A percentile compares a stretch with the other conserved stretches of the same genome.
phyloP scores from a whole-genome alignment of 1,140 invertebrate genomes.

The Oscheius sp. region DNA sequence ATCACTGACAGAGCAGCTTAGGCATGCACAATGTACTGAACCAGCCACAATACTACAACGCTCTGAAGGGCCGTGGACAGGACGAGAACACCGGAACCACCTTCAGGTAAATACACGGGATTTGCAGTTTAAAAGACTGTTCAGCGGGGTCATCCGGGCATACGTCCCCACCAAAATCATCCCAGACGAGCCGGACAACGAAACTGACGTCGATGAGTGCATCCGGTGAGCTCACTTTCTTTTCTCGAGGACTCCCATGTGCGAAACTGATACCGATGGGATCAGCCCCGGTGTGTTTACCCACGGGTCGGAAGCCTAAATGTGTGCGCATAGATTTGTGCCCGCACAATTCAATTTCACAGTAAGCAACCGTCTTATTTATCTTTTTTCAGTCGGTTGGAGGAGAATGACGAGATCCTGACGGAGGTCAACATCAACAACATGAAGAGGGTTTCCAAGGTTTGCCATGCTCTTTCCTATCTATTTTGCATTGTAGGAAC shows the following conservation, averaged over 20 bases:
- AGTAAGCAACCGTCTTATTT: no score
- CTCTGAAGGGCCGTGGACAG: slow-evolving; percentile 65
- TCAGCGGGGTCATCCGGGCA: slow-evolving; percentile 60
- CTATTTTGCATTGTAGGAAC: slow-evolving; percentile 16
- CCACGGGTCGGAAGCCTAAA: no score
- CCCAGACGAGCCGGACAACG: slow-evolving; percentile 64
- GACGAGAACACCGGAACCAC: slow-evolving; percentile 59
- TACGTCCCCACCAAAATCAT: slow-evolving; percentile 62
- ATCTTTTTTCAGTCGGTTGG: slow-evolving; percentile 45
- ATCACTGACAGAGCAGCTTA: no score
- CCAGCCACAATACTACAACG: slow-evolving; percentile 98
- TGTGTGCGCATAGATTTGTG: no score
- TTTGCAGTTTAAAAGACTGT: not conserved
- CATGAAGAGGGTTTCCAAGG: slow-evolving; percentile 95
- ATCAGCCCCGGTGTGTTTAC: no score
- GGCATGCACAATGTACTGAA: slow-evolving; percentile 99
- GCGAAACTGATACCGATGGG: no score
- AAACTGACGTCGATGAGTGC: slow-evolving; percentile 64
- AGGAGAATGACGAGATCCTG: slow-evolving; percentile 81
- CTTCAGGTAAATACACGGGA: slow-evolving; percentile 32
- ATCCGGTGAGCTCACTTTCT: no score
- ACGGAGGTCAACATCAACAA: slow-evolving; percentile 93
- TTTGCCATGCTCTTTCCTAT: slow-evolving; percentile 70
- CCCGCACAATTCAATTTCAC: not conserved
- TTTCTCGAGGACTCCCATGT: no score